Conservation (phyloP, 1,140 invertebrate species). For the Micrasema minimum region DNA sequence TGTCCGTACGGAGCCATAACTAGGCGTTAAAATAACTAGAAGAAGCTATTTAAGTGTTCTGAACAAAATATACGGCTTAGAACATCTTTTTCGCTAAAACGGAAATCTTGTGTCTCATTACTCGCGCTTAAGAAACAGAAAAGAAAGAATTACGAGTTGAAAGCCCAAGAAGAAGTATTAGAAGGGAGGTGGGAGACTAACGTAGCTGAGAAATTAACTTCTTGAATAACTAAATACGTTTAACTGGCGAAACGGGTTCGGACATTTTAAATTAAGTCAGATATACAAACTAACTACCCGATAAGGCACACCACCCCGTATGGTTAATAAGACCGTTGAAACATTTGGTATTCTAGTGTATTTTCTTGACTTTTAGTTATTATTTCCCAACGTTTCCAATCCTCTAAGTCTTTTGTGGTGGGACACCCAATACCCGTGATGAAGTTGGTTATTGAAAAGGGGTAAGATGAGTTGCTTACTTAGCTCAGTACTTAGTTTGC, state of each 20-base stretch:
- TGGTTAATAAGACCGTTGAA: no score
- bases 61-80: conserved; percentile 49
- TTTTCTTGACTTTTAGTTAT: no score
- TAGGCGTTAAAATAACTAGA: conserved; percentile 51
- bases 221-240: conserved; percentile 52
- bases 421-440: conserved; percentile 50
- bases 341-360: no score
- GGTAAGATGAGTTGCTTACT: conserved; percentile 50
- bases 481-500: conserved; percentile 41
- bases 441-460: conserved; percentile 52
- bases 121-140: conserved; percentile 54
- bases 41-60: conserved; percentile 49
- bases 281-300: conserved; percentile 25
- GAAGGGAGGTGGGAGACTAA: conserved; percentile 15
- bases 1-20: conserved; percentile 43
- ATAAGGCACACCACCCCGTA: background rate
- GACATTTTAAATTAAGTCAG: conserved; percentile 45
- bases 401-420: background rate
- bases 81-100: conserved; percentile 55
- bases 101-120: conserved; percentile 54
- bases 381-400: no score
- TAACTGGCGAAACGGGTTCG: conserved; percentile 39
- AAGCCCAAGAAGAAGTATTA: conserved; percentile 31
- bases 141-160: conserved; percentile 52
- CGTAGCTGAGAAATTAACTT: conserved; percentile 49